These are phyloP conservation scores for Drosophila gunungcola DNA, from an alignment of 1,140 invertebrate genomes.

Conservation along the genomic window DNA sequence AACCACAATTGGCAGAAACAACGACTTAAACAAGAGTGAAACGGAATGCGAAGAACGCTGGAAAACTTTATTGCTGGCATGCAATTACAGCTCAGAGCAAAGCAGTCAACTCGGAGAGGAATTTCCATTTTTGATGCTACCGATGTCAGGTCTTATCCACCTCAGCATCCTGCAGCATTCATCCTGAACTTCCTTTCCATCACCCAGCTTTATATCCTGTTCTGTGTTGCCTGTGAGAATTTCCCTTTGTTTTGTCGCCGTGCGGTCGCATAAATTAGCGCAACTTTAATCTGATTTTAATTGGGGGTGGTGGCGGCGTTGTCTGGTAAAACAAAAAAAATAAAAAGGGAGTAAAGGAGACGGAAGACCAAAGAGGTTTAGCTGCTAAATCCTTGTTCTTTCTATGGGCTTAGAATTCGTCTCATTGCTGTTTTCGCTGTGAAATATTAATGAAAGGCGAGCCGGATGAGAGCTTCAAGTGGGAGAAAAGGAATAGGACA, in stretches of 20 bases:
- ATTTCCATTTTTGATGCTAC: slow-evolving; percentile 46
- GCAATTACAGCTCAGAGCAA: slow-evolving; percentile 26
- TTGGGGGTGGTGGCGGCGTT: slow-evolving; percentile 52
- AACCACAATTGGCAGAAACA: slow-evolving; percentile 17
- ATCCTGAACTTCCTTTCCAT: slow-evolving; percentile 10
- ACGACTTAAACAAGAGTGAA: slow-evolving; percentile 8
- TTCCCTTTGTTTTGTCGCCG: slow-evolving; percentile 76
- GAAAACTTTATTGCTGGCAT: slow-evolving; percentile 26
- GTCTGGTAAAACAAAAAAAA: too few relatives aligned
- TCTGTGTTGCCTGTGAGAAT: slow-evolving; percentile 41
- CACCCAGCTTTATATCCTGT: slow-evolving; percentile 16
- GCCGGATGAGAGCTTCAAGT: slow-evolving; percentile 40
- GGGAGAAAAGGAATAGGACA: slow-evolving; percentile 38
- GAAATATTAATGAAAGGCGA: slow-evolving; percentile 75
- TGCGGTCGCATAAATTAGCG: slow-evolving; percentile 82
- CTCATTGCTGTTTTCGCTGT: slow-evolving; percentile 46
- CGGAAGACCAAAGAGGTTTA: slow-evolving; percentile 33
- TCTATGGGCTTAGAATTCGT: slow-evolving; percentile 59
- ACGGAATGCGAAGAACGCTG: slow-evolving; percentile 9
- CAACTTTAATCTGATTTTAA: slow-evolving; percentile 83
- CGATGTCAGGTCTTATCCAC: slow-evolving; percentile 34
- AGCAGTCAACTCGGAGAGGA: slow-evolving; percentile 1
- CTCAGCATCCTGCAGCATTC: slow-evolving; percentile 1
- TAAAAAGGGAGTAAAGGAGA: neutral
- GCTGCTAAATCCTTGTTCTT: slow-evolving; percentile 55